A percentile compares a stretch with the other conserved stretches of the same genome.
Evolutionary conservation across 2,113 vertebrate genomes (phyloP).

Genomic region (Odontesthes bonariensis): DNA sequence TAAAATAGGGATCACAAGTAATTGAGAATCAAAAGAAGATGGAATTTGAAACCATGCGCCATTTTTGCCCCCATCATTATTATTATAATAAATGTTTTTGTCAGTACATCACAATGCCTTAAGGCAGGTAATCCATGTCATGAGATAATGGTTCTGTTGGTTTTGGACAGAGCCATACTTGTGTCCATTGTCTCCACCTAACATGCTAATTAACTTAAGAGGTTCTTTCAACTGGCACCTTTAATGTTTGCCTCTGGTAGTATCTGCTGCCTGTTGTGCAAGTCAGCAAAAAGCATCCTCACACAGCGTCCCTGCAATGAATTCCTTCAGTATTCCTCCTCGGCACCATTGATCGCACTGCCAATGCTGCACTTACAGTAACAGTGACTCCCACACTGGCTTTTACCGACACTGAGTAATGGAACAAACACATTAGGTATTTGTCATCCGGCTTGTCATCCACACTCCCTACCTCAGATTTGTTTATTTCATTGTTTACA

Average conservation of each 20-base stretch:
- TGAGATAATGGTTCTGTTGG: slow-evolving; percentile 51
- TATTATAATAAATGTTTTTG: slow-evolving; percentile 18
- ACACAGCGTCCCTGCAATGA: slow-evolving; percentile 22
- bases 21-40: slow-evolving; percentile 62
- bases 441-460: slow-evolving; percentile 61
- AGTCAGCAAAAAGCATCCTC: slow-evolving; percentile 64
- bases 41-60: slow-evolving; percentile 21
- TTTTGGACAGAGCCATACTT: slow-evolving; percentile 56
- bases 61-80: neutral
- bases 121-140: slow-evolving; percentile 32
- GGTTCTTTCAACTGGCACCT: slow-evolving; percentile 70
- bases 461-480: slow-evolving; percentile 31
- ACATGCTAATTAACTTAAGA: slow-evolving; percentile 76
- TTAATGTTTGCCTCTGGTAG: slow-evolving; percentile 48
- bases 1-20: slow-evolving; percentile 47
- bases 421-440: slow-evolving; percentile 64
- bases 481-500: slow-evolving; percentile 64
- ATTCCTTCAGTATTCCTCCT: slow-evolving; percentile 61
- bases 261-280: slow-evolving; percentile 45
- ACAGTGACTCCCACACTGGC: slow-evolving; percentile 49
- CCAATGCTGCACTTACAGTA: slow-evolving; percentile 74
- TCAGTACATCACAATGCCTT: slow-evolving; percentile 20
- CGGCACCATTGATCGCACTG: slow-evolving; percentile 68
- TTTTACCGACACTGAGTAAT: slow-evolving; percentile 66
- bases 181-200: slow-evolving; percentile 61